Conservation (phyloP, 2,113 vertebrate species). For the Gulo gulo region DNA sequence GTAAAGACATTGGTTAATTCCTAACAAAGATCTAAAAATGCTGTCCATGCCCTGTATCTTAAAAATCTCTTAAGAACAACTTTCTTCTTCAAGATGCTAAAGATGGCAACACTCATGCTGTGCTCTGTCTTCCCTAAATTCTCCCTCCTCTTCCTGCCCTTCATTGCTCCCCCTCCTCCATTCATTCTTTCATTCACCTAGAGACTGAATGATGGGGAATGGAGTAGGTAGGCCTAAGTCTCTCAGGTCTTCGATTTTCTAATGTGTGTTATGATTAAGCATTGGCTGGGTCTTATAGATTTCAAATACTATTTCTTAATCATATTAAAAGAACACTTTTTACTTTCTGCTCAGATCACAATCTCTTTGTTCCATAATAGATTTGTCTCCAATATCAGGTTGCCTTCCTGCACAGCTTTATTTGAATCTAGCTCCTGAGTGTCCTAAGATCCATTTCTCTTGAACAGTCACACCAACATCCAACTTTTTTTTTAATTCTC, state of each 20-base stretch:
- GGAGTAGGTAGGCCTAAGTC: neutral
- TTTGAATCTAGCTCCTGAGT: neutral
- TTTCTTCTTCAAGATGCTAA: neutral
- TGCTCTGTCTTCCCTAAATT: neutral
- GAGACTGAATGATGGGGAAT: neutral
- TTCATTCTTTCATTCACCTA: neutral
- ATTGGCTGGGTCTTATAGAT: neutral
- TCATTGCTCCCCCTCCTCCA: neutral
- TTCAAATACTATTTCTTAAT: neutral
- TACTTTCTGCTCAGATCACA: neutral
- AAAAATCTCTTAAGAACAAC: neutral
- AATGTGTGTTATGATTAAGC: neutral
- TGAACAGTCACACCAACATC: neutral
- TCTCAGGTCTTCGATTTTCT: neutral
- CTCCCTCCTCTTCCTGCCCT: neutral
- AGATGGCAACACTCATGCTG: neutral
- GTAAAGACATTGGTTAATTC: neutral
- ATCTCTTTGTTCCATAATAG: conserved; percentile 25
- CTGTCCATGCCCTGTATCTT: neutral
- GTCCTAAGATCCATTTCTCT: neutral
- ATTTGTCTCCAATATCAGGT: neutral
- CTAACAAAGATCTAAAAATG: neutral
- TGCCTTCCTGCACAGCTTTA: neutral
- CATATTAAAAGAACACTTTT: neutral
- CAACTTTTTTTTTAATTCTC: neutral